A percentile compares a stretch with the other conserved stretches of the same genome.
Conservation (phyloP, 2,888 invertebrate species). For the Aphelenchoides bicaudatus region DNA sequence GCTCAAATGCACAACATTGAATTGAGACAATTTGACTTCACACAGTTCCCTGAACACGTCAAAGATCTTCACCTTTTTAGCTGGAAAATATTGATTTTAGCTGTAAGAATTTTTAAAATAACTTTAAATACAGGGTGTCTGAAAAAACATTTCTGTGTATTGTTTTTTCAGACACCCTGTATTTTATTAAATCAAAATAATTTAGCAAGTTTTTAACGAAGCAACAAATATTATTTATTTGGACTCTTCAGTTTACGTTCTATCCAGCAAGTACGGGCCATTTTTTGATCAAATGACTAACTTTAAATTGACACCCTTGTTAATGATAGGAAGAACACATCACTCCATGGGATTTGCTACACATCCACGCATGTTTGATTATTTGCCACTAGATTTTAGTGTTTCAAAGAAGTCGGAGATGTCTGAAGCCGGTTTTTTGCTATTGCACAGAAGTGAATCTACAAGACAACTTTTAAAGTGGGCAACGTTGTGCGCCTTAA, state of each 20-base stretch:
- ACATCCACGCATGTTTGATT: slow-evolving; percentile 31
- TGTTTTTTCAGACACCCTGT: neutral
- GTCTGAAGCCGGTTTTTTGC: slow-evolving; percentile 29
- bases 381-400: slow-evolving; percentile 26
- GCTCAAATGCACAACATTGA: too few relatives aligned
- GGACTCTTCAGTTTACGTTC: slow-evolving; percentile 28
- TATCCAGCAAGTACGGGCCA: slow-evolving; percentile 11
- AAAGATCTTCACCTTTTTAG: slow-evolving; percentile 21
- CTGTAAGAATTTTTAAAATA: too few relatives aligned
- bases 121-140: too few relatives aligned
- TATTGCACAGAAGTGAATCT: slow-evolving; percentile 27
- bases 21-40: slow-evolving; percentile 31
- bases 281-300: slow-evolving; percentile 25
- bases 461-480: slow-evolving; percentile 33
- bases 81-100: slow-evolving; percentile 33
- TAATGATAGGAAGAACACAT: slow-evolving; percentile 26
- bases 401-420: slow-evolving; percentile 16
- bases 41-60: slow-evolving; percentile 27
- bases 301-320: slow-evolving; percentile 21
- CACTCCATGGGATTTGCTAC: slow-evolving; percentile 31
- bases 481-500: slow-evolving; percentile 28
- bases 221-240: slow-evolving; percentile 21
- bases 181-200: slow-evolving; percentile 16
- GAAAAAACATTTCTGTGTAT: too few relatives aligned
- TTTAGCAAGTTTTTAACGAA: slow-evolving; percentile 29